Evolutionary conservation across 2,888 invertebrate species (phyloP).

Genomic region (Camptogramma bilineatum): DNA sequence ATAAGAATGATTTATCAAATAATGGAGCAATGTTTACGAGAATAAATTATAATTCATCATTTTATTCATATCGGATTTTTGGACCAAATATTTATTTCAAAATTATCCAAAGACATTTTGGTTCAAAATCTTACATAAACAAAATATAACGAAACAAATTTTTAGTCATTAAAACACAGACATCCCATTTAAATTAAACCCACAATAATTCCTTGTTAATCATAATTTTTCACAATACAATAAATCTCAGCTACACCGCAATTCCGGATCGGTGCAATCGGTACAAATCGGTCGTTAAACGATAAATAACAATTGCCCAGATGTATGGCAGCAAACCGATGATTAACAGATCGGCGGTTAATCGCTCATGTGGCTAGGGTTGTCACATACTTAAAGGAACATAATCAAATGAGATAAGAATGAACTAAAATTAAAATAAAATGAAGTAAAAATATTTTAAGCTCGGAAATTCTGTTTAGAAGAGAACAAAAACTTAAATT

Average conservation of each 20-base stretch:
- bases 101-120: no score
- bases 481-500: no score
- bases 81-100: no score
- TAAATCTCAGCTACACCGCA: conserved; percentile 35
- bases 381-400: conserved; percentile 2
- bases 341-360: conserved; percentile 80
- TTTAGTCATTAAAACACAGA: background rate
- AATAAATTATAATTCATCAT: no score
- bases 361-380: conserved; percentile 43
- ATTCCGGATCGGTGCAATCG: conserved; percentile 30
- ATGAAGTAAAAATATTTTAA: no score
- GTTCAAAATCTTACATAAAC: no score
- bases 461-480: no score
- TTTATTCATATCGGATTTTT: no score
- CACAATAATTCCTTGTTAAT: conserved; percentile 28
- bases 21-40: no score
- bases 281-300: conserved; percentile 53
- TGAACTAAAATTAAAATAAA: no score
- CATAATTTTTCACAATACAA: conserved; percentile 27
- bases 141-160: background rate
- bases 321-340: conserved; percentile 68
- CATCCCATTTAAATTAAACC: conserved; percentile 16
- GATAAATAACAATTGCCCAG: conserved; percentile 76
- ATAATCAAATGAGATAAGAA: background rate
- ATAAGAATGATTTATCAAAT: no score